These are phyloP conservation scores for Fabriciana adippe DNA, from an alignment of 2,888 invertebrate genomes.

Conservation along the genomic window DNA sequence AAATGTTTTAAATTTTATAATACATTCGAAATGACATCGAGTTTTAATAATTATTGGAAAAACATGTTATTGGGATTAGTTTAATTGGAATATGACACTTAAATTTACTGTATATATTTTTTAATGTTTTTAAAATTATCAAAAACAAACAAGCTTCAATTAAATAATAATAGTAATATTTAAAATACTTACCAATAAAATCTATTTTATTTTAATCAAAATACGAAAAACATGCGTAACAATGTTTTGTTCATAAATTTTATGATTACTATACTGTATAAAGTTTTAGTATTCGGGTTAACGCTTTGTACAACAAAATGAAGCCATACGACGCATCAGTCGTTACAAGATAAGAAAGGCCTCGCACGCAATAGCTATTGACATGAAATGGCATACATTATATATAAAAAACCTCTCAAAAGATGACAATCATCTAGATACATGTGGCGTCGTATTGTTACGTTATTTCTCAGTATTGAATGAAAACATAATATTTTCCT, in stretches of 20 bases:
- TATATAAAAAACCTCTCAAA: slow-evolving; percentile 22
- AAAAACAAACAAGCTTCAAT: too few species aligned
- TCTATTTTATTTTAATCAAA: too few species aligned
- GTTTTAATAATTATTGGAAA: neutral
- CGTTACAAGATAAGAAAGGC: slow-evolving; percentile 45
- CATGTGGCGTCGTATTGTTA: slow-evolving; percentile 6
- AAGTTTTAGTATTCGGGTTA: slow-evolving; percentile 38
- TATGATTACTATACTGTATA: slow-evolving; percentile 7
- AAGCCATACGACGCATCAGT: slow-evolving; percentile 27
- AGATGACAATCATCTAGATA: slow-evolving; percentile 21
- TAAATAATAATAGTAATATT: too few species aligned
- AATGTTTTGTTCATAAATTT: neutral
- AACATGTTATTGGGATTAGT: too few species aligned
- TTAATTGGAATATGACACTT: too few species aligned
- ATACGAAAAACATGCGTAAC: neutral
- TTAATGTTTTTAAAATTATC: too few species aligned
- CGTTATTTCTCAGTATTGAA: slow-evolving; percentile 4
- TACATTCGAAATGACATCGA: slow-evolving; percentile 7
- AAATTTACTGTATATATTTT: too few species aligned
- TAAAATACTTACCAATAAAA: too few species aligned
- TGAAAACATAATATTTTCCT: slow-evolving; percentile 3
- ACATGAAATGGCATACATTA: slow-evolving; percentile 26
- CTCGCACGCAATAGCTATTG: slow-evolving; percentile 45
- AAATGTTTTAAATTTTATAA: slow-evolving; percentile 19
- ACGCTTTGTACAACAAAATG: slow-evolving; percentile 35